Percentiles rank a stretch among this genome's conserved stretches.
Conservation (phyloP, 2,113 vertebrate species). For the Podarcis cretensis region DNA sequence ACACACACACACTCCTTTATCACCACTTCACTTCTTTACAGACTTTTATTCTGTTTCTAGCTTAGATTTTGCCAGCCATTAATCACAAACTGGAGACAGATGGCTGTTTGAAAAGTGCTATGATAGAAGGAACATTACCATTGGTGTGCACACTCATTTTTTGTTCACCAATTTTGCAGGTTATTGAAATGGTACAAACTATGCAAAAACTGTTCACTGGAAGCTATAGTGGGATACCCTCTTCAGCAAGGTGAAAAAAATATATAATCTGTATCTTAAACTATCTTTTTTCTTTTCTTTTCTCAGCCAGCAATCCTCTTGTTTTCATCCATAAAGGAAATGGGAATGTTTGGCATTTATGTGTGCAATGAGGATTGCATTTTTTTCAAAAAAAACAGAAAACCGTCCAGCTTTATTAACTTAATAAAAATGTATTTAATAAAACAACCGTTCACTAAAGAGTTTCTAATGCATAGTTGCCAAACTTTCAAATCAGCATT, state of each 20-base stretch:
- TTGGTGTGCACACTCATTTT: not conserved
- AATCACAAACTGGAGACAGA: not conserved
- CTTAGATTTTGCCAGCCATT: not conserved
- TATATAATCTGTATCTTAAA: not conserved
- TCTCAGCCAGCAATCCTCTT: not conserved
- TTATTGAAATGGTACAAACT: not conserved
- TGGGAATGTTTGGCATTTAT: not conserved
- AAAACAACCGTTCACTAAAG: not conserved
- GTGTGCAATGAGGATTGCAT: conserved; percentile 9
- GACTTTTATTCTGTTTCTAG: not conserved
- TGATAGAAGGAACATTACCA: not conserved
- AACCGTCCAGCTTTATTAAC: not conserved
- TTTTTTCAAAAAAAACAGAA: conserved; percentile 2
- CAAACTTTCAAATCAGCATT: not conserved
- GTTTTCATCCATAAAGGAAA: not conserved
- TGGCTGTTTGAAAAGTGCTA: not conserved
- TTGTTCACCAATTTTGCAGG: not conserved
- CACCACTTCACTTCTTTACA: not conserved
- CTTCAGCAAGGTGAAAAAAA: not conserved
- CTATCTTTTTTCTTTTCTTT: not conserved
- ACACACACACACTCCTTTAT: not conserved
- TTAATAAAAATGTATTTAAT: not conserved
- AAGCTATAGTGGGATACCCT: not conserved
- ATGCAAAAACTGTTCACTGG: not conserved
- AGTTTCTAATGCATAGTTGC: not conserved